Conservation (phyloP, 2,113 vertebrate species). For the Pedionomus torquatus region DNA sequence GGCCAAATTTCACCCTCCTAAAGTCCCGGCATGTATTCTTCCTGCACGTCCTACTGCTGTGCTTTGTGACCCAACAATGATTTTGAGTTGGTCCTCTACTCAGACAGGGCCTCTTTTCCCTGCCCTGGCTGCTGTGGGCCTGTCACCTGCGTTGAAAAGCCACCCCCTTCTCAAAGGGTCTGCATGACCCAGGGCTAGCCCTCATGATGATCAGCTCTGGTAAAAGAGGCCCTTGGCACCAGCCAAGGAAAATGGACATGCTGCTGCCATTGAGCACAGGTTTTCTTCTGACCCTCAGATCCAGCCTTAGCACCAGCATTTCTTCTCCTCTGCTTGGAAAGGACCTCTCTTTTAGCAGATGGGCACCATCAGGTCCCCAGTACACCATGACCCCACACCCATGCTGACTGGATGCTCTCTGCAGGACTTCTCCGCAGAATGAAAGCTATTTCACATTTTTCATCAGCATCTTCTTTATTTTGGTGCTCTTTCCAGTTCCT, state of each 20-base stretch:
- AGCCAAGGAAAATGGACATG: background rate
- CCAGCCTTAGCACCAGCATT: background rate
- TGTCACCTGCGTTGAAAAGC: background rate
- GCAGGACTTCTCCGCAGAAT: background rate
- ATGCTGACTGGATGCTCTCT: too few relatives aligned
- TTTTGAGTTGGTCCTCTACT: background rate
- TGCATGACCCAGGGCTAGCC: background rate
- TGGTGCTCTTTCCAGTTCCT: background rate
- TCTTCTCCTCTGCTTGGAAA: background rate
- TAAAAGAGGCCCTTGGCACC: background rate
- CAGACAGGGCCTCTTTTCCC: background rate
- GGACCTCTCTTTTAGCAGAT: background rate
- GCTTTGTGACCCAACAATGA: background rate
- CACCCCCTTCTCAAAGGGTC: too few relatives aligned
- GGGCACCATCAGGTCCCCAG: background rate
- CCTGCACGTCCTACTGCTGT: background rate
- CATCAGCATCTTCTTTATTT: background rate
- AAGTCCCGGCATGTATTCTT: background rate
- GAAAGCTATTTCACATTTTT: background rate
- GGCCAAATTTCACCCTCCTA: background rate
- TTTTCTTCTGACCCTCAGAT: background rate
- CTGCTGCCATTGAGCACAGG: background rate
- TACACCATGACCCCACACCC: too few relatives aligned
- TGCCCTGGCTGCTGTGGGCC: background rate
- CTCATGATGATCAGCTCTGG: background rate